Evolutionary conservation across 2,797 vertebrate genomes (phyloP), one percentile per base, ranked within the genome.

Genomic region (Eulemur rubriventer): DNA sequence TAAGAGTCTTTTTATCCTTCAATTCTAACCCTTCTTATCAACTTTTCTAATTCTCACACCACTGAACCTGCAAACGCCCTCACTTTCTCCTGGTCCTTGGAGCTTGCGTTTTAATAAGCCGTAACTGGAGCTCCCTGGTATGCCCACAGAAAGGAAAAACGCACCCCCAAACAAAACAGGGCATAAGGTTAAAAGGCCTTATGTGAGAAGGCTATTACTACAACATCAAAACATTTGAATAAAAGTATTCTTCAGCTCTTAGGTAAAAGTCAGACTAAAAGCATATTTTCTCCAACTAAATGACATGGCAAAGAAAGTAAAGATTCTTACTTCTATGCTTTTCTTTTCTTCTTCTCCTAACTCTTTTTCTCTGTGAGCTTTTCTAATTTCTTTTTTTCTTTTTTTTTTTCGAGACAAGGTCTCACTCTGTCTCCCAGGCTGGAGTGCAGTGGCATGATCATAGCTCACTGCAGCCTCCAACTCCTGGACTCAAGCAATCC

Each of bases 1-100:
- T 89, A 97, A 98, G 97, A 92, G 85, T 93, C 97, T 98, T 96
- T 96, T 97, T 98, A 97, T 98, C 97, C 98, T 97, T 96, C 98
- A 98, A 43, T 97, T 98, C 96, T 98, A 98, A 98, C 98, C 94
- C 95, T 95, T 98, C 97, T 98, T 98, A 98, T 95, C 98, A 98
- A 97, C 97, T 98, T 98, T 96, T 97, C 94, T 98, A 97, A 98
- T 97, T 94, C 95, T 93, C 81, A 97, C 30, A 92, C 75, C 84
- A 95, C 41, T 86, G 98, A 97, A 98, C 97, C 96, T 95, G 96
- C 67, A 70, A 93, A 89, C 0, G 6, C 20, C 46, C 78, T 94
- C 63, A 33, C 89, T 95, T 73, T 61, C 59, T 84, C 96, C 82
- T 55, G 38, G 46, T 38, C 48, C 41, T 72, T 24, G 6, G 33